These are phyloP conservation scores for Catocala sponsa DNA, from an alignment of 2,888 invertebrate species.

Conservation along the genomic window DNA sequence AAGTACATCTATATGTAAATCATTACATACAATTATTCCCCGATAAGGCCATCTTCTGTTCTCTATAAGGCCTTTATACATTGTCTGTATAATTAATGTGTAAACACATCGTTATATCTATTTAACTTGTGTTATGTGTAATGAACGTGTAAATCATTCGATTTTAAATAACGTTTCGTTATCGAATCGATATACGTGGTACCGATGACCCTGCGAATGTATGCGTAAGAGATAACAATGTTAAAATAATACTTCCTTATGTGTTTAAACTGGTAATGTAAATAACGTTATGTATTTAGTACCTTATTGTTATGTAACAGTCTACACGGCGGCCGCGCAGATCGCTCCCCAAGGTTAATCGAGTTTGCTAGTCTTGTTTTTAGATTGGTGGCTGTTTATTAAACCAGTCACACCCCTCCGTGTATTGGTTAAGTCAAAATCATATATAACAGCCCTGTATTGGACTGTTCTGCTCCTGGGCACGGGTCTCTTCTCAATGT, in stretches of 20 bases:
- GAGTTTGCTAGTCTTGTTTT: no score
- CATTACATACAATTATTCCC: not conserved
- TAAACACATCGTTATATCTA: not conserved
- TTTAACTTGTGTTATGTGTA: not conserved
- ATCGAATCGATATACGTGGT: slow-evolving; percentile 35
- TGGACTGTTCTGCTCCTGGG: no score
- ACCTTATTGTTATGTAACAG: slow-evolving; percentile 24
- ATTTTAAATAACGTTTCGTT: slow-evolving; percentile 38
- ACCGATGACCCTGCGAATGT: slow-evolving; percentile 43
- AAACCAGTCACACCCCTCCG: no score
- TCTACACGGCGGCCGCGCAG: no score
- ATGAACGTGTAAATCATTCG: slow-evolving; percentile 17
- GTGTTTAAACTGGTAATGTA: slow-evolving; percentile 30
- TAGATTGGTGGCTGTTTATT: no score
- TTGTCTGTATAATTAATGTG: no score
- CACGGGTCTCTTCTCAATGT: no score
- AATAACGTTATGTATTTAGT: slow-evolving; percentile 32
- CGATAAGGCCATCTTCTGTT: no score
- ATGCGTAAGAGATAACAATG: slow-evolving; percentile 45
- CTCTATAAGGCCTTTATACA: no score
- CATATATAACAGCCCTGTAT: no score
- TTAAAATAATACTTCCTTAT: slow-evolving; percentile 53
- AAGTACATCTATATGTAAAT: not conserved
- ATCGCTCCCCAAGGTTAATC: no score
- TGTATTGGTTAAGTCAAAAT: no score